Percentiles rank a stretch among this genome's conserved stretches.
phyloP scores from a whole-genome alignment of 2,888 invertebrate genomes.

The Chironomus tentans region DNA sequence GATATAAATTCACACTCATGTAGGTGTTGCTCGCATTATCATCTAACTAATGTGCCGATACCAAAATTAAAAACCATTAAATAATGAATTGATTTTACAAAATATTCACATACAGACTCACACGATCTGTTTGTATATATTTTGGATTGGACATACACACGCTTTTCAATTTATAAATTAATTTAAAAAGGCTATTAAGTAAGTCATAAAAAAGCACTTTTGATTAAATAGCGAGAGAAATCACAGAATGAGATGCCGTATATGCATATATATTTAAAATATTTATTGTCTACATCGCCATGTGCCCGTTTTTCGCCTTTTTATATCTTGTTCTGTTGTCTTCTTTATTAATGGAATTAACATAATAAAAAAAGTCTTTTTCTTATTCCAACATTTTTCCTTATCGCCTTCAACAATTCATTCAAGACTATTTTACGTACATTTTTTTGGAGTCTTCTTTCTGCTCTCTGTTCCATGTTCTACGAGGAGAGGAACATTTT shows the following conservation, averaged over 20 bases:
- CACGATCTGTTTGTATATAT: not conserved
- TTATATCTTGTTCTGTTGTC: not conserved
- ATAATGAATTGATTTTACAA: conserved; percentile 24
- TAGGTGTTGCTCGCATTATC: not conserved
- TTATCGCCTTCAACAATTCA: conserved; percentile 24
- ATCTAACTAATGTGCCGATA: not conserved
- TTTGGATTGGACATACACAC: not conserved
- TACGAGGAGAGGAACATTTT: too few relatives aligned
- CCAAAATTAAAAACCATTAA: conserved; percentile 3
- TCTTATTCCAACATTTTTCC: not conserved
- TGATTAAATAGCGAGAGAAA: not conserved
- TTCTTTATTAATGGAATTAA: conserved; percentile 23
- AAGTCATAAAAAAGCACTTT: conserved; percentile 22
- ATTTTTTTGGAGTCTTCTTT: not conserved
- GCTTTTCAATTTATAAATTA: conserved; percentile 18
- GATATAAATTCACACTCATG: not conserved
- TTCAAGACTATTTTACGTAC: not conserved
- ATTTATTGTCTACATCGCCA: conserved; percentile 22
- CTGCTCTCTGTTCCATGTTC: not conserved
- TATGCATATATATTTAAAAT: not conserved
- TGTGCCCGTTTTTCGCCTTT: conserved; percentile 12
- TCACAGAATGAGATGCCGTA: not conserved
- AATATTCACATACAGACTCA: not conserved
- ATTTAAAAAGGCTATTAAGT: conserved; percentile 20
- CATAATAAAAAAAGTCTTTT: not conserved